Evolutionary conservation across 2,888 invertebrate species (phyloP), one percentile per base, ranked within the genome.

Genomic region (Nomada fucata): DNA sequence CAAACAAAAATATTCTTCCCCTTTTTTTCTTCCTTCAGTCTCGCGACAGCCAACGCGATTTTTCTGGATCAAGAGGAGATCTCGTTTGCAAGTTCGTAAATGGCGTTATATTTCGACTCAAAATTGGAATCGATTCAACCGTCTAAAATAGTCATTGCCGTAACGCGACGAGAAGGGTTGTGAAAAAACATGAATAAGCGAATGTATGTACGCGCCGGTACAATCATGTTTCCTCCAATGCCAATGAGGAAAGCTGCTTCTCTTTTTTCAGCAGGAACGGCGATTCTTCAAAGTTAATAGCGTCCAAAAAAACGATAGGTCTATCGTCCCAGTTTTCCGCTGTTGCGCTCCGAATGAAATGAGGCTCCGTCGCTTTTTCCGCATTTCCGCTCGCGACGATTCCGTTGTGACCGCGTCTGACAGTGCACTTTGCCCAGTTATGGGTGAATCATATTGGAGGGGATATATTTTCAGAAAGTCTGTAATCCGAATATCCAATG

Each of bases 121-220:
- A 82, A 85, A 85, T 85, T 85, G 85, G 77, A 86, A 82, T 80
- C 82, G 79, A 85, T 85, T 85, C 77, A 80, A 69, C 74, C 85
- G 79, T 76, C 79, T 79, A 76, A 84, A 84, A 75, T 74, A 79
- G 63, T 76, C 74, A 75, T 72, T 73, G 75, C 63, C 65, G 59
- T 81, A 81, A 73, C 77, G 60, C 57, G 75, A 70, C 53, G 79
- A 84, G 78, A 77, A 83, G 53, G 79, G 63, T 52, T 29, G 69
- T 29, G 69, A 69, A 80, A 72, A 47, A 3, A 11, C 13, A 47
- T 13, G 47, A 3, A 83, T 78, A 73, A 78, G 80, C 77, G 83
- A 83, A 80, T 85, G 80, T 73, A 80, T 73, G 83, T 70, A 65
- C 69, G 20, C 64, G 72, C 47, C 70, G 29, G 74, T 52, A 74